These are phyloP conservation scores for Pteria penguin DNA, from an alignment of 2,888 invertebrate species.

Conservation along the genomic window DNA sequence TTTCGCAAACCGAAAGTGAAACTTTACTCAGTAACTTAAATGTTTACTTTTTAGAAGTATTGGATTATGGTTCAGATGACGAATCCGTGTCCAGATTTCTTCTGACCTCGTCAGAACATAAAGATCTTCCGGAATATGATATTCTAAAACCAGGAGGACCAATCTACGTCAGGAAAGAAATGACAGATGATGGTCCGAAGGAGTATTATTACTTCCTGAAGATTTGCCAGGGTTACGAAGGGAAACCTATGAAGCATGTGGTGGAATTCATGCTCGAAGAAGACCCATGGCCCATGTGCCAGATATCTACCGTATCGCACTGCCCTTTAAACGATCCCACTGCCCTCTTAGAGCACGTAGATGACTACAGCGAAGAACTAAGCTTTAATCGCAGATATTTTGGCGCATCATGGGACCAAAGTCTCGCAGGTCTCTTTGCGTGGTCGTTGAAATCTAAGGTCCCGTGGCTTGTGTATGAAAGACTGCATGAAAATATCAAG, in stretches of 20 bases:
- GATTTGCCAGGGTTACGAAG: slow-evolving; percentile 52
- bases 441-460: slow-evolving; percentile 57
- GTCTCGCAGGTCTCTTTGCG: slow-evolving; percentile 59
- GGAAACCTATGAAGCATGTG: slow-evolving; percentile 57
- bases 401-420: slow-evolving; percentile 60
- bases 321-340: slow-evolving; percentile 44
- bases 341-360: slow-evolving; percentile 37
- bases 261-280: slow-evolving; percentile 65
- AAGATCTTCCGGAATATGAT: slow-evolving; percentile 57
- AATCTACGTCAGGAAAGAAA: slow-evolving; percentile 45
- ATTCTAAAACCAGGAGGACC: slow-evolving; percentile 59
- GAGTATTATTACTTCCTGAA: slow-evolving; percentile 52
- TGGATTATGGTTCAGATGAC: slow-evolving; percentile 61
- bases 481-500: slow-evolving; percentile 58
- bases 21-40: slow-evolving; percentile 57
- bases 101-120: slow-evolving; percentile 50
- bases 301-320: slow-evolving; percentile 56
- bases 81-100: slow-evolving; percentile 62
- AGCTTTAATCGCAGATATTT: slow-evolving; percentile 53
- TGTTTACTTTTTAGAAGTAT: slow-evolving; percentile 59
- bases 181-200: slow-evolving; percentile 30
- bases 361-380: slow-evolving; percentile 38
- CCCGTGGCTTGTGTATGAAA: slow-evolving; percentile 60
- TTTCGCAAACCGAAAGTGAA: slow-evolving; percentile 50
- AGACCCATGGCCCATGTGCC: slow-evolving; percentile 62